Evolutionary conservation across 1,140 invertebrate genomes (phyloP), one percentile per base, ranked within the genome.

Genomic region (Danaus melanippus): DNA sequence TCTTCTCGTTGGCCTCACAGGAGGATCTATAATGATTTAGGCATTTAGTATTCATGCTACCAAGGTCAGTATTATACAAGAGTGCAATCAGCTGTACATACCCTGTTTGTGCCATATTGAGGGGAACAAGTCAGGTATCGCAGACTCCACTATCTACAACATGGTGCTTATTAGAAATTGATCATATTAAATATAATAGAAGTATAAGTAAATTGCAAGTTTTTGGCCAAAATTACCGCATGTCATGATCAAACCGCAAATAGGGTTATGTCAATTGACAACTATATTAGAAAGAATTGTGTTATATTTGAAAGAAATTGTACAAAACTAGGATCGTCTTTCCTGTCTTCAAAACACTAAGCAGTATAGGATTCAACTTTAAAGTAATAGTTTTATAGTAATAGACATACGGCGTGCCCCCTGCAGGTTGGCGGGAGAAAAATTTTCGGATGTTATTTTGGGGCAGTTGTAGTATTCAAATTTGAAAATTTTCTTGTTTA

Each of bases 191-290:
- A 51, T 32, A 50, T 39, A 43, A 59, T 50, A 63, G 46, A 15
- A 41, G 44, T 53, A 58, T 52, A 48, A 11, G 46, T 63, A 64
- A 68, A 57, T 59, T 71, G 60, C 47, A 64, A 56, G 50, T 64
- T 70, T 71, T 61, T 61, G 57, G 69, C 64, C 68, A 74, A 83
- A 83, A 80, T 80, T 79, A 82, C 80, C 84, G 81, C 81, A 84
- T 86, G 84, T 86, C 84, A 82, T 80, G 73, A 72, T 73, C 69
- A 73, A 79, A 67, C 74, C 67, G 67, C 71, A 82, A 86, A 82
- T 86, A 84, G 84, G 84, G 84, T 86, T 86, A 86, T 86, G 84
- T 86, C 76, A 79, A 69, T 86, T 84, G 81, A 77, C 79, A 79
- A 83, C 72, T 69, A 62, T 62, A 72, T 66, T 80, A 71, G 59